These are phyloP conservation scores for Emys orbicularis DNA, from an alignment of 2,797 vertebrate species.

Conservation along the genomic window DNA sequence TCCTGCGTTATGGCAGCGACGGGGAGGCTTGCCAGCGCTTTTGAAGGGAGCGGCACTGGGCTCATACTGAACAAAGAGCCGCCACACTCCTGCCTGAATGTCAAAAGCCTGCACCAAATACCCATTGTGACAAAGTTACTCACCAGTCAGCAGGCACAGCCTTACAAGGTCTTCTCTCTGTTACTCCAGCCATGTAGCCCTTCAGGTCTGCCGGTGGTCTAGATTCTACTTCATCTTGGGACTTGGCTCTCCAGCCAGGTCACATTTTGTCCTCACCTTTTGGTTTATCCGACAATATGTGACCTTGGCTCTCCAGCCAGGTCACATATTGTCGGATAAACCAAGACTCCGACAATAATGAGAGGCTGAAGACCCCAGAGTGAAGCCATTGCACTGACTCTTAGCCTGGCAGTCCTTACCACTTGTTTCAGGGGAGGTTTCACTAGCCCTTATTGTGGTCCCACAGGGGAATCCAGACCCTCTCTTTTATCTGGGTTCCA, in stretches of 20 bases:
- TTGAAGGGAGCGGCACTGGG: too few species aligned
- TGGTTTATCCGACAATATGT: too few species aligned
- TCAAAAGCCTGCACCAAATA: not conserved
- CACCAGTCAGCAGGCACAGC: not conserved
- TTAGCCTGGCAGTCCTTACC: not conserved
- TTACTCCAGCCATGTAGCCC: not conserved
- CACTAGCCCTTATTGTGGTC: not conserved
- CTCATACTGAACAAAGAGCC: not conserved
- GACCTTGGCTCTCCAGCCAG: not conserved
- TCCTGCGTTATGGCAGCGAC: fast-evolving
- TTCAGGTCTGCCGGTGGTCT: not conserved
- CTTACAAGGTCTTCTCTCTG: not conserved
- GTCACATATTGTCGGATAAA: not conserved
- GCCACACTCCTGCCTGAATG: not conserved
- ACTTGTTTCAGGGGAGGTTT: not conserved
- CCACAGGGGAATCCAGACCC: not conserved
- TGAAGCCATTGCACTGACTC: too few species aligned
- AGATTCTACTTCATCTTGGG: not conserved
- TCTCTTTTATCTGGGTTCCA: not conserved
- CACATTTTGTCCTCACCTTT: not conserved
- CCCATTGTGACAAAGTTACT: not conserved
- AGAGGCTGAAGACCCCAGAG: not conserved
- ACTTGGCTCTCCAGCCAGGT: not conserved
- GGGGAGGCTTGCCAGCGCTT: not conserved
- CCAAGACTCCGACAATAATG: not conserved